Evolutionary conservation across 1,140 invertebrate species (phyloP).

Genomic region (Leptopilina clavipes): DNA sequence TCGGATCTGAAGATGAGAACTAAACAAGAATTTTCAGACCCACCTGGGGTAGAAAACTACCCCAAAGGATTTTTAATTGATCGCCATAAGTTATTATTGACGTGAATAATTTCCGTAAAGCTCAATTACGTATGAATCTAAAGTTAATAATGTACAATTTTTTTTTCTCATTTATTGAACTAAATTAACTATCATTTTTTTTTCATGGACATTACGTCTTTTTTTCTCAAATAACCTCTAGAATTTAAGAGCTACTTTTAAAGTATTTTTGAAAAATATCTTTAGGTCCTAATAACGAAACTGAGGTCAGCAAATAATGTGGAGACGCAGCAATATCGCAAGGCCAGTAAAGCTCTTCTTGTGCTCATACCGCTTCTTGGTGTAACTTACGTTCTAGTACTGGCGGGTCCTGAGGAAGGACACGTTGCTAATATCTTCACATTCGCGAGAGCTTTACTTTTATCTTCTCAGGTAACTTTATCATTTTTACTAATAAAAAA

Average conservation of each 20-base stretch:
- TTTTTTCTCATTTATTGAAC: no score
- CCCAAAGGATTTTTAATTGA: no score
- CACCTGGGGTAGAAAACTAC: no score
- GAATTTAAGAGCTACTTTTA: background rate
- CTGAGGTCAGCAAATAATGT: conserved; percentile 88
- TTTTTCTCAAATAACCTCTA: background rate
- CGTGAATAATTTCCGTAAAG: no score
- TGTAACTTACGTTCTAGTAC: conserved; percentile 89
- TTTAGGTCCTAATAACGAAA: conserved; percentile 92
- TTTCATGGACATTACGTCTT: no score
- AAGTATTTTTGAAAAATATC: conserved; percentile 17
- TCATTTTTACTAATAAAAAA: background rate
- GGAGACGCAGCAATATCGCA: conserved; percentile 91
- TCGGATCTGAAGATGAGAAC: no score
- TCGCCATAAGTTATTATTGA: no score
- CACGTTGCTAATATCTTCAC: conserved; percentile 80
- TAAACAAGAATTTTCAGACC: no score
- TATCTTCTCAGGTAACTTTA: conserved; percentile 86
- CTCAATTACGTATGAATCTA: no score
- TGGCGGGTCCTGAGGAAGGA: conserved; percentile 83
- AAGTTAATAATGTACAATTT: no score
- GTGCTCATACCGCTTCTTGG: conserved; percentile 91
- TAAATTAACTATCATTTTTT: no score
- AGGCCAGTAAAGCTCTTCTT: conserved; percentile 90
- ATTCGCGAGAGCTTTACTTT: conserved; percentile 81